These are phyloP conservation scores for Listrodromus nycthemerus DNA, from an alignment of 2,888 invertebrate genomes.

Conservation along the genomic window DNA sequence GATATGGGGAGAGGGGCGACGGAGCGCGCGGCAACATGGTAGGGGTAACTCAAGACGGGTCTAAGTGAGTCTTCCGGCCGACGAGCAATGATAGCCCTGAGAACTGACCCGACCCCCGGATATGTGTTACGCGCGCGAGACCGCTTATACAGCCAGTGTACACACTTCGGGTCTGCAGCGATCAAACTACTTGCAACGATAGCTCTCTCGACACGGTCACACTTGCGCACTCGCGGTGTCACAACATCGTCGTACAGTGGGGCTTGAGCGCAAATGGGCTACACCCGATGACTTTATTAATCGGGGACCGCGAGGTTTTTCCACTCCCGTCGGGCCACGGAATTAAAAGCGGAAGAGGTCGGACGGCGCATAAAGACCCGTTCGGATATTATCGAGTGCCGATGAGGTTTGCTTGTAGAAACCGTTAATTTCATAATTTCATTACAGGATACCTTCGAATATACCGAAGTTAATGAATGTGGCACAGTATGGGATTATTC, in stretches of 20 bases:
- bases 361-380: background rate
- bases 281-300: slow-evolving; percentile 57
- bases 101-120: slow-evolving; percentile 84
- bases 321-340: slow-evolving; percentile 49
- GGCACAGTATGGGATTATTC: too few species aligned
- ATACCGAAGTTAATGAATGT: too few species aligned
- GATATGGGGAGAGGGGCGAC: slow-evolving; percentile 37
- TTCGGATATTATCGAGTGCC: too few species aligned
- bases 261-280: slow-evolving; percentile 35
- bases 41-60: slow-evolving; percentile 85
- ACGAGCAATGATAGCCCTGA: slow-evolving; percentile 84
- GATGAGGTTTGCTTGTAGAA: background rate
- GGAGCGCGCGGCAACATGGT: slow-evolving; percentile 60
- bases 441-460: background rate
- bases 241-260: slow-evolving; percentile 77
- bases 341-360: slow-evolving; percentile 34
- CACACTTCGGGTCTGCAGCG: slow-evolving; percentile 57
- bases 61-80: slow-evolving; percentile 85
- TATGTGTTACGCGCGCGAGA: slow-evolving; percentile 81
- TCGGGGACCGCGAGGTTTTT: slow-evolving; percentile 49
- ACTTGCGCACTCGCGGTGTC: slow-evolving; percentile 74
- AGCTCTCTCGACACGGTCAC: slow-evolving; percentile 55
- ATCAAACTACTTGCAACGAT: slow-evolving; percentile 64
- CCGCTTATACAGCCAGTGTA: slow-evolving; percentile 71
- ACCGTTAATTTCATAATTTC: background rate